Base-by-base conservation (phyloP, 2,888 invertebrate species). In the Clunio marinus region DNA sequence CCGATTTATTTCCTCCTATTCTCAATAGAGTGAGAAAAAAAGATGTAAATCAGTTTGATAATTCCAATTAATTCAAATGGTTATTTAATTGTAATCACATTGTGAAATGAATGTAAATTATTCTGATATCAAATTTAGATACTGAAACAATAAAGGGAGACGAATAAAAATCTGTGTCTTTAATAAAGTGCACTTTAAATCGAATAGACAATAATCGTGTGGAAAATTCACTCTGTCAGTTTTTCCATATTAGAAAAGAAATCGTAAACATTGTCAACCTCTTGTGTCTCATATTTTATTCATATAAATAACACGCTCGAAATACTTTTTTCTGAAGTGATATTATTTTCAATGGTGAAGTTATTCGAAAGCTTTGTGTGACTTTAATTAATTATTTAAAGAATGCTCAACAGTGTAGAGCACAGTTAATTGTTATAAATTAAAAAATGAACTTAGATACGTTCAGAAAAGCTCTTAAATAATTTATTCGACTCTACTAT, bases 51-150 rank as follows among this genome's bases (percentile, higher is more conserved):
- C 7, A 8, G 51, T 51, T 22, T 4, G 35, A 13, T 8, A 32
- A 32, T 51, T 22, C 3, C 51, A 51, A 22, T 51, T 51, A 51
- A 51, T 51, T 51, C 3, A 22, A 51, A 51, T 51, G 51, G 22
- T 2, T 51, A 20, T 51, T 3, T 51, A 51, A 51, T 51, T 17
- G 51, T 22, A 3, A 5, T 2, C 5, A n/a, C n/a, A n/a, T n/a
- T n/a, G n/a, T n/a, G n/a, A n/a, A n/a, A n/a, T n/a, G n/a, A n/a
- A n/a, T n/a, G n/a, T n/a, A n/a, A n/a, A n/a, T n/a, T n/a, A n/a
- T n/a, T n/a, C n/a, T n/a, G n/a, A n/a, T n/a, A n/a, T n/a, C n/a
- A n/a, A n/a, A n/a, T n/a, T n/a, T n/a, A n/a, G n/a, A n/a, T n/a
- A n/a, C n/a, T n/a, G n/a, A n/a, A n/a, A n/a, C n/a, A n/a, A n/a